Base-by-base conservation (phyloP, 2,888 invertebrate genomes). In the Apodemia mormo region DNA sequence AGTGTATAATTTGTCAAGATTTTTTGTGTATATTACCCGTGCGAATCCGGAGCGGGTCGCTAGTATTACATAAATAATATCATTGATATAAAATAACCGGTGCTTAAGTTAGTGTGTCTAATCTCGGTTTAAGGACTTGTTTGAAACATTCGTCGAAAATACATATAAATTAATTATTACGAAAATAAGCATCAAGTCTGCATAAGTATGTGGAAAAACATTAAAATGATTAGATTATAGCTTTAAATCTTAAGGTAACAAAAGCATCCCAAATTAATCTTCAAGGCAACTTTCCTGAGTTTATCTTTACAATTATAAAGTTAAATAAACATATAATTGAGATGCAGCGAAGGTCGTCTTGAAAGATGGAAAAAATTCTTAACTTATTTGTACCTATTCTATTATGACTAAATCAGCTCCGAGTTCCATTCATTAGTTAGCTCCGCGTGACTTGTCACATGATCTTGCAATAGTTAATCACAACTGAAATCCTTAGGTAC, bases 391-490 rank as follows among this genome's bases (percentile, higher is more conserved):
- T 61, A 37, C 22, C 22, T 61, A 52, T 52, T 52, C 52, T 22
- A 52, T 52, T 52, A 52, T 52, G 14, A 37, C 33, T 33, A 37
- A 61, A 61, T 61, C 61, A 33, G 61, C 61, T 37, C 14, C 3
- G n/a, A 33, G 37, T 61, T 61, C 61, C 61, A 61, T 61, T 61
- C 61, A 61, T 61, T 65, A 22, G 65, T 71, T 69, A 49, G 54
- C 67, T 54, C 70, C 75, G 70, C 73, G 72, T 75, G 75, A 74
- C 72, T 72, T 65, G 67, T 75, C 71, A 74, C 70, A 71, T 72
- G 72, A 71, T 66, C 33, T 83, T 56, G 12, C 65, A 40, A 30
- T 54, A 69, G 52, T 43, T 61, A n/a, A 6, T 61, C 33, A 61
- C 61, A 61, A 29, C 10, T 58, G 30, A 61, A 61, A 12, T 61